Conservation (phyloP, 1,140 invertebrate genomes). For the Drosophila teissieri region DNA sequence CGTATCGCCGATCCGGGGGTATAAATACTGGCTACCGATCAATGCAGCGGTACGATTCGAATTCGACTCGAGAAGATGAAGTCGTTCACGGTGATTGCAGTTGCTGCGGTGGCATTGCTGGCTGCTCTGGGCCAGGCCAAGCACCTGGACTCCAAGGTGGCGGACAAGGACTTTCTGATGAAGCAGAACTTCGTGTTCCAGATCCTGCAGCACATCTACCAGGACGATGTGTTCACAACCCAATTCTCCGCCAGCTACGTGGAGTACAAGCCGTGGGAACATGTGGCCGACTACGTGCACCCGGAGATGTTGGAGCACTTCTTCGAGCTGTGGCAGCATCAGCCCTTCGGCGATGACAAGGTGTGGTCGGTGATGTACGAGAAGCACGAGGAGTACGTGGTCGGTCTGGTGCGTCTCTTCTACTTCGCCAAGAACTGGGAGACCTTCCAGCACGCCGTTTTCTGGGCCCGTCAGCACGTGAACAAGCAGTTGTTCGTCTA, state of each 20-base stretch:
- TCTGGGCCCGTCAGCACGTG: slow-evolving; percentile 86
- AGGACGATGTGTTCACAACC: slow-evolving; percentile 85
- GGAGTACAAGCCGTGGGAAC: slow-evolving; percentile 82
- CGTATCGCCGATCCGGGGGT: slow-evolving; percentile 16
- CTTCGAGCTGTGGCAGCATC: slow-evolving; percentile 84
- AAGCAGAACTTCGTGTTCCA: slow-evolving; percentile 86
- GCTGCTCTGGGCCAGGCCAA: slow-evolving; percentile 82
- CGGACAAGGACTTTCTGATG: slow-evolving; percentile 86
- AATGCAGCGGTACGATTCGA: slow-evolving; percentile 62
- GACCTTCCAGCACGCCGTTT: slow-evolving; percentile 87
- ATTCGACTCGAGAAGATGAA: slow-evolving; percentile 63
- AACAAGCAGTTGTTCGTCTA: slow-evolving; percentile 88
- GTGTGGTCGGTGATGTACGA: slow-evolving; percentile 86
- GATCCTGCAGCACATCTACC: slow-evolving; percentile 86
- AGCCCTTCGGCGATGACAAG: slow-evolving; percentile 86
- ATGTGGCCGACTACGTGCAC: slow-evolving; percentile 85
- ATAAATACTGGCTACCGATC: slow-evolving; percentile 57
- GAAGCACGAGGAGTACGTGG: slow-evolving; percentile 85
- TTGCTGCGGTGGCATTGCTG: slow-evolving; percentile 63
- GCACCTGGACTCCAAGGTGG: slow-evolving; percentile 84
- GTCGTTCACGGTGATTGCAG: slow-evolving; percentile 77
- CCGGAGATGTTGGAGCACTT: slow-evolving; percentile 85
- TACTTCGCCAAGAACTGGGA: slow-evolving; percentile 88
- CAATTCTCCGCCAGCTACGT: slow-evolving; percentile 67
- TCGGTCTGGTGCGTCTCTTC: slow-evolving; percentile 86